Conservation (phyloP, 2,113 vertebrate genomes). For the Ovibos moschatus region DNA sequence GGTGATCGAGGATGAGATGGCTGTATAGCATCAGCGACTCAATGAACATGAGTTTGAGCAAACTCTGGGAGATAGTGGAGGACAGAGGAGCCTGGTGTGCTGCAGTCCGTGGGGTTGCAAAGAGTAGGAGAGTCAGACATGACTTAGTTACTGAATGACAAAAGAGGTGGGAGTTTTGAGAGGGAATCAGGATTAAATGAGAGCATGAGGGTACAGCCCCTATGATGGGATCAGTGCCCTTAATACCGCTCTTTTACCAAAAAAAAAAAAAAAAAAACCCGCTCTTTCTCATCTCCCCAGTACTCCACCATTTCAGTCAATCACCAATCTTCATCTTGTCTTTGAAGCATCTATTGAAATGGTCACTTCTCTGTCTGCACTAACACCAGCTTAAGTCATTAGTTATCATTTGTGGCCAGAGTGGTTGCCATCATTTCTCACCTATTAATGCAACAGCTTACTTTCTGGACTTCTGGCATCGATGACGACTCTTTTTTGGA, state of each 20-base stretch:
- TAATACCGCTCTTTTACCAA: neutral
- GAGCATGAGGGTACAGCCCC: neutral
- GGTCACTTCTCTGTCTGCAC: neutral
- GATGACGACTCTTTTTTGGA: neutral
- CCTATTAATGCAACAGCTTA: neutral
- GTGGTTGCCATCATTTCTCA: neutral
- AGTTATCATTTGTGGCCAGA: neutral
- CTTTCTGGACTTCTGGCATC: neutral
- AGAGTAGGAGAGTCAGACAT: neutral
- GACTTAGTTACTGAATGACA: neutral
- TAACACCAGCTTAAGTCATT: neutral
- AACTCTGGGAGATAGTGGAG: neutral
- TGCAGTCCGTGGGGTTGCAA: neutral
- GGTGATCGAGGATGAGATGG: neutral
- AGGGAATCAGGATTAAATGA: neutral
- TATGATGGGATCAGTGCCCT: neutral
- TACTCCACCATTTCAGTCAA: neutral
- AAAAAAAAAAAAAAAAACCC: accelerated
- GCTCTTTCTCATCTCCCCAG: neutral
- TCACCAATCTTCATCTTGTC: neutral
- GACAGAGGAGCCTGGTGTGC: neutral
- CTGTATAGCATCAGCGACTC: accelerated
- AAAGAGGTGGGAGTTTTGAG: neutral
- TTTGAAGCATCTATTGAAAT: neutral
- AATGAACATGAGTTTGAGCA: neutral